Evolutionary conservation across 1,140 invertebrate genomes (phyloP).

Genomic region (Lepidurus arcticus): DNA sequence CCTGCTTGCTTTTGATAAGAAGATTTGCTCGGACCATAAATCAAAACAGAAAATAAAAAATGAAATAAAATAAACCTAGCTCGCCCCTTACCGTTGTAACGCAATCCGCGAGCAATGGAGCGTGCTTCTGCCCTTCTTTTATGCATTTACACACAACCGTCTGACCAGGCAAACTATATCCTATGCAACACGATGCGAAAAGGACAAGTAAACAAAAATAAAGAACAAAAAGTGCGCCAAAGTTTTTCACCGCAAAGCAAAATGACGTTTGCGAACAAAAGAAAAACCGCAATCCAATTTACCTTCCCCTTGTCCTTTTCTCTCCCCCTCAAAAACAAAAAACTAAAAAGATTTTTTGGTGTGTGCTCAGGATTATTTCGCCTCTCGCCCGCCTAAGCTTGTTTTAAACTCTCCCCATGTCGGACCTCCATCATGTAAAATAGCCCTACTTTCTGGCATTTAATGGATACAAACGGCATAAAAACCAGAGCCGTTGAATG

Average conservation of each 20-base stretch:
- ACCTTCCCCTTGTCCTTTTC: too few relatives aligned
- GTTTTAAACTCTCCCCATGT: too few relatives aligned
- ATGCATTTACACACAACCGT: not conserved
- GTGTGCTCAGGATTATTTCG: too few relatives aligned
- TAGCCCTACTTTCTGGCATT: too few relatives aligned
- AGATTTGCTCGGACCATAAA: not conserved
- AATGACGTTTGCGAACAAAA: not conserved
- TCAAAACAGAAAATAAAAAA: not conserved
- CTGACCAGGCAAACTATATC: not conserved
- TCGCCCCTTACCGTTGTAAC: not conserved
- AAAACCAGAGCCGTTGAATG: too few relatives aligned
- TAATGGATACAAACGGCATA: too few relatives aligned
- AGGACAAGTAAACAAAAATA: not conserved
- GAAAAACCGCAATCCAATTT: too few relatives aligned
- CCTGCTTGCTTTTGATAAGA: constrained; percentile 15
- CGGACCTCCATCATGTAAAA: too few relatives aligned
- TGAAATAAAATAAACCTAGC: not conserved
- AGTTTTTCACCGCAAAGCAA: not conserved
- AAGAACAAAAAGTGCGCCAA: not conserved
- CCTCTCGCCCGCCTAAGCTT: too few relatives aligned
- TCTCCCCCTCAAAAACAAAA: too few relatives aligned
- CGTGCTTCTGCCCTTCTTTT: constrained; percentile 5
- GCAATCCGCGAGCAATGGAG: not conserved
- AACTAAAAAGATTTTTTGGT: too few relatives aligned
- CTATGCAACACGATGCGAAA: not conserved